Evolutionary conservation across 2,888 invertebrate species (phyloP).

Genomic region (Parelbella ahira): DNA sequence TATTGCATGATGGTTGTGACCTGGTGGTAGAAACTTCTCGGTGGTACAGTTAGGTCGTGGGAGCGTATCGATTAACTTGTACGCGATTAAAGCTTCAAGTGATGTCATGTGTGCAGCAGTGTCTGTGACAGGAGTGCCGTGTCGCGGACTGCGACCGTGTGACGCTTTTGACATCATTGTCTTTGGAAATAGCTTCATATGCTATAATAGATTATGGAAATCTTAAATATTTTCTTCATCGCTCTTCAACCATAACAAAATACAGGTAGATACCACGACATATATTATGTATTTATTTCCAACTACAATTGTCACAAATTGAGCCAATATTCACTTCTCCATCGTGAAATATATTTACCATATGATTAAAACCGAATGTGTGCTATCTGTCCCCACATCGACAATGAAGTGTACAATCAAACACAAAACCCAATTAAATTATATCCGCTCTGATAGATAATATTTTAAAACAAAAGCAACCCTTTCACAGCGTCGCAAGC

Average conservation of each 20-base stretch:
- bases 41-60: conserved; percentile 45
- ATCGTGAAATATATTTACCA: no score
- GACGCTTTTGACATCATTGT: no score
- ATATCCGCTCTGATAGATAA: conserved; percentile 19
- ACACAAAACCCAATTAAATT: conserved; percentile 21
- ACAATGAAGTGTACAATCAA: conserved; percentile 13
- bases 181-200: no score
- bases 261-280: no score
- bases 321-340: no score
- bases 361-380: no score
- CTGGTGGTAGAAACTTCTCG: conserved; percentile 14
- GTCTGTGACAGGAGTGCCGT: conserved; percentile 18
- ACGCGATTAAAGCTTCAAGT: conserved; percentile 51
- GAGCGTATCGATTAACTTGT: conserved; percentile 59
- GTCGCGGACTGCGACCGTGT: conserved; percentile 14
- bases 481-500: conserved; percentile 19
- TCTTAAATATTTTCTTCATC: no score
- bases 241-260: no score
- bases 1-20: no score
- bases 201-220: no score
- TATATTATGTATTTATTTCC: no score
- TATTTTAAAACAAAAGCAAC: conserved; percentile 25
- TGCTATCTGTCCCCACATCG: background rate
- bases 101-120: conserved; percentile 51
- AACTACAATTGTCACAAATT: no score